phyloP scores from a whole-genome alignment of 2,888 invertebrate genomes.

The Drosophila seclusa region DNA sequence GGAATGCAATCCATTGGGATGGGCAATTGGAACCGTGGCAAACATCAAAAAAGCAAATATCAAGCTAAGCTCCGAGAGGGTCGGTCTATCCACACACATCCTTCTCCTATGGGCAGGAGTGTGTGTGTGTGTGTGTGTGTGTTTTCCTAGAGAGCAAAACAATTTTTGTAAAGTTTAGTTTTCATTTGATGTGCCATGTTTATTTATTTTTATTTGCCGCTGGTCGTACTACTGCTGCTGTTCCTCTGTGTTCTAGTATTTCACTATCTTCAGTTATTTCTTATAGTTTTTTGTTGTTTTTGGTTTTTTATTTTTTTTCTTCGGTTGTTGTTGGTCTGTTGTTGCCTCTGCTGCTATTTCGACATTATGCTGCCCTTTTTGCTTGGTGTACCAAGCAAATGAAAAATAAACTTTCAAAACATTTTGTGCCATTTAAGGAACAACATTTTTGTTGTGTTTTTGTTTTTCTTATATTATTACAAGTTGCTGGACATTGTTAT shows the following conservation, averaged over 20 bases:
- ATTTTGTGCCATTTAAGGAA: slow-evolving; percentile 81
- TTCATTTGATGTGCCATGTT: slow-evolving; percentile 79
- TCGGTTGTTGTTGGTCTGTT: neutral
- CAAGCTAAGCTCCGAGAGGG: slow-evolving; percentile 3
- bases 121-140: slow-evolving; percentile 39
- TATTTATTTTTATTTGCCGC: slow-evolving; percentile 78
- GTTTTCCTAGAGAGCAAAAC: slow-evolving; percentile 64
- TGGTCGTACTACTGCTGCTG: slow-evolving; percentile 34
- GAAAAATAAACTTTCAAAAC: slow-evolving; percentile 80
- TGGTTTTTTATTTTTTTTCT: slow-evolving; percentile 12
- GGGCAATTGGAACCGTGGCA: slow-evolving; percentile 48
- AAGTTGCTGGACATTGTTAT: slow-evolving; percentile 70
- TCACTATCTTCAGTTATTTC: slow-evolving; percentile 63
- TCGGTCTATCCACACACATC: slow-evolving; percentile 8
- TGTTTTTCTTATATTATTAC: slow-evolving; percentile 79
- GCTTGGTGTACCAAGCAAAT: slow-evolving; percentile 65
- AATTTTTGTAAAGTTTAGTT: slow-evolving; percentile 76
- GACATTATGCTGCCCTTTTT: slow-evolving; percentile 57
- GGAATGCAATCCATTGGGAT: slow-evolving; percentile 36
- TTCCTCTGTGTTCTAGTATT: slow-evolving; percentile 44
- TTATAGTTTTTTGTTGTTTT: slow-evolving; percentile 36
- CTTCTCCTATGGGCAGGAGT: slow-evolving; percentile 11
- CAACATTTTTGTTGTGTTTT: slow-evolving; percentile 72
- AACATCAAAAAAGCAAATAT: slow-evolving; percentile 33
- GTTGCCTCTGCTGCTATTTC: slow-evolving; percentile 10